Conservation (phyloP, 2,888 invertebrate species). For the Athalia cordata region DNA sequence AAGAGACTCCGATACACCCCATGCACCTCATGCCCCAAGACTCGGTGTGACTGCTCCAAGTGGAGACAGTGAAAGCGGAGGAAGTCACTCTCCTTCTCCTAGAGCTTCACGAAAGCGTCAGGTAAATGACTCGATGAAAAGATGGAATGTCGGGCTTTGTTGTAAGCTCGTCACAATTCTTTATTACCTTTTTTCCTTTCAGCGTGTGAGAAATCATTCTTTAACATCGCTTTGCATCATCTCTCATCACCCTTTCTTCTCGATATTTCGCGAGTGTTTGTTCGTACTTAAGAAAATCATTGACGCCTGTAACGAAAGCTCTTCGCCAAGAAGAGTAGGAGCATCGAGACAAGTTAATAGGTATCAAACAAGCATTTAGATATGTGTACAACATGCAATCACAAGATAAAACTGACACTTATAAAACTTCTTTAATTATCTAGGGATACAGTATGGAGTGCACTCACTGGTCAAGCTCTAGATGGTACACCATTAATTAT, state of each 20-base stretch:
- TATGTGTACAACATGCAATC: too few relatives aligned
- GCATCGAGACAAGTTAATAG: conserved; percentile 91
- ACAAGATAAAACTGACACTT: too few relatives aligned
- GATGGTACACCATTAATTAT: conserved; percentile 91
- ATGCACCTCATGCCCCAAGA: conserved; percentile 74
- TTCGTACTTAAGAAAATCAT: conserved; percentile 96
- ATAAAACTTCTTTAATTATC: conserved; percentile 27
- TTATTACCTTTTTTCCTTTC: conserved; percentile 69
- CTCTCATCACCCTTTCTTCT: conserved; percentile 99
- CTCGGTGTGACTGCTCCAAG: conserved; percentile 81
- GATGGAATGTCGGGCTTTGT: not conserved
- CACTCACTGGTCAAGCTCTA: conserved; percentile 88
- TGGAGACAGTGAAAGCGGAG: conserved; percentile 90
- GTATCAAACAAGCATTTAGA: conserved; percentile 72
- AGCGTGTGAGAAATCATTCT: conserved; percentile 92
- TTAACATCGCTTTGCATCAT: conserved; percentile 97
- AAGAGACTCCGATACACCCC: conserved; percentile 79
- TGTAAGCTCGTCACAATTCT: conserved; percentile 14
- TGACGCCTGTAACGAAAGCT: conserved; percentile 97
- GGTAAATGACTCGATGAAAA: conserved; percentile 71
- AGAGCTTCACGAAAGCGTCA: conserved; percentile 87
- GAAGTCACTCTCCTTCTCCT: conserved; percentile 90
- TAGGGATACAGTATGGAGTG: conserved; percentile 98
- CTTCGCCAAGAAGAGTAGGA: conserved; percentile 90
- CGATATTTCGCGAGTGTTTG: conserved; percentile 98